Evolutionary conservation across 1,140 invertebrate genomes (phyloP).

Genomic region (Zaprionus inermis): DNA sequence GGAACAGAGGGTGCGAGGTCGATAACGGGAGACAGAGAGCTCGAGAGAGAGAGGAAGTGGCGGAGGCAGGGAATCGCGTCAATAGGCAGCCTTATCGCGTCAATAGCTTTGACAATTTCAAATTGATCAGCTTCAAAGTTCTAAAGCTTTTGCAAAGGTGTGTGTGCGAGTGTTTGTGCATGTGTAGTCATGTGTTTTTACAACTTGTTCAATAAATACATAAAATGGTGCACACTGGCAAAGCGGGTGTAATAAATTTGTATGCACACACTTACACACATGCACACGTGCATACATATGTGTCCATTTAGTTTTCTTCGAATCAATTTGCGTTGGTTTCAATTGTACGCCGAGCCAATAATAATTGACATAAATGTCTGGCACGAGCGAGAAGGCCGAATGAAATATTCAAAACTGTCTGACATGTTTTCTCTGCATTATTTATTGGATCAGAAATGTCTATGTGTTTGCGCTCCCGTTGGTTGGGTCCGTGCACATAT

Average conservation of each 20-base stretch:
- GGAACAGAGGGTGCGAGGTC: background rate
- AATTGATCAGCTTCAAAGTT: conserved; percentile 62
- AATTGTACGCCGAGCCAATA: conserved; percentile 74
- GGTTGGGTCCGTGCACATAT: background rate
- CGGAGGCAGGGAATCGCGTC: background rate
- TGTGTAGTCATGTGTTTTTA: conserved; percentile 17
- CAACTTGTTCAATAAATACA: conserved; percentile 36
- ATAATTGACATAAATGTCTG: conserved; percentile 77
- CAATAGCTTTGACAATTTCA: conserved; percentile 51
- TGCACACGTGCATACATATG: background rate
- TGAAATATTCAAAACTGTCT: conserved; percentile 53
- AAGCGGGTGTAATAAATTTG: conserved; percentile 29
- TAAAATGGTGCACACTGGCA: conserved; percentile 12
- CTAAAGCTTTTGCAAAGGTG: conserved; percentile 55
- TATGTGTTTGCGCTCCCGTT: background rate
- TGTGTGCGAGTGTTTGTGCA: conserved; percentile 1
- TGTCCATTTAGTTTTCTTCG: conserved; percentile 66
- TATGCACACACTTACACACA: conserved; percentile 11
- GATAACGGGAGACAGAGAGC: background rate
- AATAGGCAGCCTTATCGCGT: conserved; percentile 38
- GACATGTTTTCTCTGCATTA: conserved; percentile 51
- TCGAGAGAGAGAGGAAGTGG: background rate
- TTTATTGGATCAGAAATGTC: conserved; percentile 45
- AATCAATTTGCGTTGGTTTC: conserved; percentile 79
- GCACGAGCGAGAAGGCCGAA: conserved; percentile 40